Base-by-base conservation (phyloP, 30 jellyfish, hydroid and myxozoan species). In the Turritopsis dohrnii region DNA sequence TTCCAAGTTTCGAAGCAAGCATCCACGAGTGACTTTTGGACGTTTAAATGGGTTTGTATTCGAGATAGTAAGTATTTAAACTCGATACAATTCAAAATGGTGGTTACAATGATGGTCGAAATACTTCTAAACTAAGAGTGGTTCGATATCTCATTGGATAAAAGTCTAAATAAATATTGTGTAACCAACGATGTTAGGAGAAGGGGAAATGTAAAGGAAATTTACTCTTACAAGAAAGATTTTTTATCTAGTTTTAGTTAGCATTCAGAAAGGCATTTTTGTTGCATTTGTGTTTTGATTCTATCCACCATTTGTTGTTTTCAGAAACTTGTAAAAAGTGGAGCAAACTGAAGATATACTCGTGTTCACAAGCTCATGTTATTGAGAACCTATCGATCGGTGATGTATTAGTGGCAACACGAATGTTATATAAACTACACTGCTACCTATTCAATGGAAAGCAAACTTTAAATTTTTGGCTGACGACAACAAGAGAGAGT, bases 21-120 rank as follows among this genome's bases (percentile, higher is more conserved):
- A 77, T 77, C 85, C 21, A 1, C 71, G 19, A 24, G 72, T n/a
- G 83, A 75, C 1, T 77, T 77, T 52, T 77, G 85, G 85, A 77
- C 24, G 66, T 77, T 28, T 60, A 30, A 66, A 18, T 77, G 85
- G 85, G 28, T 69, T 17, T 23, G 28, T 69, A n/a, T 69, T n/a
- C 28, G 30, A 7, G 77, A 69, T 69, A 27, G 77, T 69, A 69
- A 69, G 77, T n/a, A 0, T 69, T 7, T 69, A 69, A 27, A 41
- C 60, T 41, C 60, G 5, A 72, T 72, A 26, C 60, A 72, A 1
- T 72, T 72, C 20, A 72, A 16, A 19, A 22, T n/a, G 52, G 81
- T 41, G 31, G n/a, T n/a, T n/a, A n/a, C 52, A 16, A 16, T 5
- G 31, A 26, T 72, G 18, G 23, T 72, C 30, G 1, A 18, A 26